These are phyloP conservation scores for Sigmodon hispidus DNA, from an alignment of 2,113 vertebrate genomes.

Conservation along the genomic window DNA sequence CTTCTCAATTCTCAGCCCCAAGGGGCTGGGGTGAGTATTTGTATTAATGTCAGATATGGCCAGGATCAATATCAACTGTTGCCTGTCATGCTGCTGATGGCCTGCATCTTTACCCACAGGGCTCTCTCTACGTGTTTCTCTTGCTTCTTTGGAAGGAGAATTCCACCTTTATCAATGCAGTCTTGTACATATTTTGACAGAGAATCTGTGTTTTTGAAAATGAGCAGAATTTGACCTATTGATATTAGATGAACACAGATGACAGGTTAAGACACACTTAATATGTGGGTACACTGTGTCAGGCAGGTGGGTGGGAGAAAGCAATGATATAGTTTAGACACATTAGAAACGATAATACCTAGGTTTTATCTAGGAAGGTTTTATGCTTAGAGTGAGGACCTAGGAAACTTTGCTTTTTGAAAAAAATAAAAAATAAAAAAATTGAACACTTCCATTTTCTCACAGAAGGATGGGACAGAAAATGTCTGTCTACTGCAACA, in stretches of 20 bases:
- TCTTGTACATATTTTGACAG: background rate
- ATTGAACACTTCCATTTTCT: conserved; percentile 6
- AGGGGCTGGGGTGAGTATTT: conserved; percentile 16
- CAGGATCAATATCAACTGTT: conserved; percentile 62
- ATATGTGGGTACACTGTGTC: background rate
- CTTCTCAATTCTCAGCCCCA: background rate
- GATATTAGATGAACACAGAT: background rate
- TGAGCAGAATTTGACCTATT: conserved; percentile 28
- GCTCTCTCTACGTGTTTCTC: background rate
- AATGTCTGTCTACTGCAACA: background rate
- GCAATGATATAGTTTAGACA: background rate
- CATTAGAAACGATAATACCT: conserved; percentile 3
- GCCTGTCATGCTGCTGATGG: conserved; percentile 15
- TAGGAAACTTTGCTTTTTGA: conserved; percentile 4
- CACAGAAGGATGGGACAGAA: background rate
- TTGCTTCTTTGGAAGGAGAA: conserved; percentile 23
- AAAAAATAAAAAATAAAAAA: conserved; percentile 38
- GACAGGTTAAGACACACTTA: background rate
- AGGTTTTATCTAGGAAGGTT: background rate
- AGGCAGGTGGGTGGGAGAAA: background rate
- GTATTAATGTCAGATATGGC: conserved; percentile 38
- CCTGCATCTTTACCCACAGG: background rate
- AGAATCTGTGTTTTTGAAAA: conserved; percentile 49
- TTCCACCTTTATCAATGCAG: conserved; percentile 40
- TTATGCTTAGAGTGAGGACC: background rate